Percentiles rank a stretch among this genome's conserved stretches.
phyloP scores from a whole-genome alignment of 2,888 invertebrate genomes.

The Mythimna pallens region DNA sequence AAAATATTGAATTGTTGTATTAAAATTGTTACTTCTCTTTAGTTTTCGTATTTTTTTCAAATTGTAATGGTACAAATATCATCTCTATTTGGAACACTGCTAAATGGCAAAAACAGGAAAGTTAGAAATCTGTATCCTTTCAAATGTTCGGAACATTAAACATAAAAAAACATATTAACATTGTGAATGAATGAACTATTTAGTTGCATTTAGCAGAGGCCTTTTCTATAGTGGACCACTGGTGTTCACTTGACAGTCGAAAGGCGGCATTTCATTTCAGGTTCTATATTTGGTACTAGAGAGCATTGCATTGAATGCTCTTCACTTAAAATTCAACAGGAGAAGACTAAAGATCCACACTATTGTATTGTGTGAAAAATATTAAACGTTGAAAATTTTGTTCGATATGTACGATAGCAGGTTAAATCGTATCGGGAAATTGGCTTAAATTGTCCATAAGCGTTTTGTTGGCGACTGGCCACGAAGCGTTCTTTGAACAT shows the following conservation, averaged over 20 bases:
- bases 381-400: constrained; percentile 7
- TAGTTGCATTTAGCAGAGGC: too few species aligned
- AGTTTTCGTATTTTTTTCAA: too few species aligned
- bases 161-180: too few species aligned
- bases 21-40: too few species aligned
- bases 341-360: neutral
- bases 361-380: constrained; percentile 1
- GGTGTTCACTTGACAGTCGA: too few species aligned
- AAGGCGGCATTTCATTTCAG: neutral
- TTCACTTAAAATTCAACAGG: constrained; percentile 4
- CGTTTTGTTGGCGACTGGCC: constrained; percentile 40
- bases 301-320: neutral
- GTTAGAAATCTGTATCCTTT: neutral
- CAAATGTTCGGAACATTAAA: too few species aligned
- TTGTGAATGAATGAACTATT: too few species aligned
- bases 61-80: neutral
- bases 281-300: constrained; percentile 2
- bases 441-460: constrained; percentile 32
- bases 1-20: too few species aligned
- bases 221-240: too few species aligned
- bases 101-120: neutral
- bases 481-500: constrained; percentile 18
- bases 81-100: neutral
- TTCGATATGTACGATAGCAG: constrained; percentile 3
- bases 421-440: constrained; percentile 39